Evolutionary conservation across 2,888 invertebrate genomes (phyloP), one percentile per base, ranked within the genome.

Genomic region (Disparrhopalites patrizii): DNA sequence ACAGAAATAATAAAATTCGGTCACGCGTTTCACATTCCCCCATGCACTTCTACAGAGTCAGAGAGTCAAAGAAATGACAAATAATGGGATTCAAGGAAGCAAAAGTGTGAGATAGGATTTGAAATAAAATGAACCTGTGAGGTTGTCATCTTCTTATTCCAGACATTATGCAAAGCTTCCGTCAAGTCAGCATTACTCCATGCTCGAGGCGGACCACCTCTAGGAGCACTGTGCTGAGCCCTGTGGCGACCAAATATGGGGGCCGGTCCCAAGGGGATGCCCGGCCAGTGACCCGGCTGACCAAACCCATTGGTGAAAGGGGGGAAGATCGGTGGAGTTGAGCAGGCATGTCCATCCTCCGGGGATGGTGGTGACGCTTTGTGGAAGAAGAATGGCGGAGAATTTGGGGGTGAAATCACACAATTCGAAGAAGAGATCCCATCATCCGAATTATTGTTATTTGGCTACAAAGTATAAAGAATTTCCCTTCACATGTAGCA

Each of bases 141-240:
- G 51, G 93, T 93, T 70, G 93, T 93, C 91, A 93, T 93, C 79
- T 91, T 92, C 78, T 93, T 92, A 81, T 92, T 92, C 93, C 93
- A 93, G n/a, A 93, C 93, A 80, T 92, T 91, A 77, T 91, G 91
- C 61, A 93, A 83, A 1, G 93, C 93, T 80, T 92, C 90, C 60
- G 93, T 93, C 60, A 93, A 83, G 77, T 93, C 93, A 38, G 90
- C 90, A 81, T 93, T 93, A 69, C 92, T 93, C 93, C 93, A 93
- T 1, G 93, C 93, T 62, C 93, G 84, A 0, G 93, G 93, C 13
- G 93, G 93, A 13, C 93, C 93, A 27, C 93, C 92, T 73, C 93
- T 83, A 27, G 92, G 92, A 40, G 93, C 92, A 76, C 91, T 91
- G 81, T 93, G 93, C 78, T 93, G 93, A 52, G 93, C 93, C 79